phyloP scores from a whole-genome alignment of 2,888 invertebrate species.

The Drosophila dives region DNA sequence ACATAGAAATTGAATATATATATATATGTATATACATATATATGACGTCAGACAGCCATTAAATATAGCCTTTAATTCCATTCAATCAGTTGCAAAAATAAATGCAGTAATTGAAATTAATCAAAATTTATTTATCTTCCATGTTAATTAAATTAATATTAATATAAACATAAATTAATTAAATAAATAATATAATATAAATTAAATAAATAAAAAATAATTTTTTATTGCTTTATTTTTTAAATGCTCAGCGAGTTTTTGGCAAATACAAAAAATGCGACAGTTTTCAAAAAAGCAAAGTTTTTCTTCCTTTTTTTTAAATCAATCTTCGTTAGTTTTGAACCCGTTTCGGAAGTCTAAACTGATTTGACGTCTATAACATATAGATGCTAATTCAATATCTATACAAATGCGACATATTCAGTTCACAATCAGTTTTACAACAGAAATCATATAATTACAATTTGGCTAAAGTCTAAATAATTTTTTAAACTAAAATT shows the following conservation, averaged over 20 bases:
- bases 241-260: background rate
- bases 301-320: background rate
- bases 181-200: too few relatives aligned
- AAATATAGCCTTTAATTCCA: constrained; percentile 10
- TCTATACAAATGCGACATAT: background rate
- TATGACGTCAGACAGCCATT: constrained; percentile 41
- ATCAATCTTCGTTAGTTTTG: background rate
- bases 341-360: background rate
- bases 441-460: background rate
- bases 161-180: too few relatives aligned
- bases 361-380: background rate
- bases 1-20: background rate
- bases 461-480: background rate
- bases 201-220: too few relatives aligned
- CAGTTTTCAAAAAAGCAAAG: background rate
- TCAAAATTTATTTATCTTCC: background rate
- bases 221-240: background rate
- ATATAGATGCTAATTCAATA: too few relatives aligned
- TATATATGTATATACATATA: background rate
- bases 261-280: background rate
- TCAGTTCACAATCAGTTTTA: background rate
- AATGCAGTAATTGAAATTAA: background rate
- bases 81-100: constrained; percentile 3
- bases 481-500: background rate
- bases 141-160: too few relatives aligned